Base-by-base conservation (phyloP, 2,113 vertebrate species). In the Rhinoderma darwinii region DNA sequence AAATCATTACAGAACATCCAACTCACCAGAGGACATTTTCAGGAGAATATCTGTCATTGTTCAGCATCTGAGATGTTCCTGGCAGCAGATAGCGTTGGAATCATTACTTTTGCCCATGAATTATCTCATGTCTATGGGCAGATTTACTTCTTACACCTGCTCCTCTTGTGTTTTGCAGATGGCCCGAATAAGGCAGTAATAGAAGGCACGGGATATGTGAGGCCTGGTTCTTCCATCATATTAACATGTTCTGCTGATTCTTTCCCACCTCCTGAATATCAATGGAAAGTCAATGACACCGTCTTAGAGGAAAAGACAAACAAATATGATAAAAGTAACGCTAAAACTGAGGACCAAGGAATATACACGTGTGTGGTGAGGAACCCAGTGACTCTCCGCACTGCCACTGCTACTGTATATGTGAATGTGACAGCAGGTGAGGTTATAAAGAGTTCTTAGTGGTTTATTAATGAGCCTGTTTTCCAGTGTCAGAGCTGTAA, bases 191-290 rank as follows among this genome's bases (percentile, higher is more conserved):
- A 83, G 4, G 39, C 50, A 39, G 47, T 9, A 12, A 50, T 83
- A 10, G 32, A 18, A 35, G 81, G 41, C 1, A 0, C 5, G 12
- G 1, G 9, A 70, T 1, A 6, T 11, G 51, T 81, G 32, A 41
- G 4, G 3, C 8, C 43, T 30, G 63, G 43, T 17, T 50, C 41
- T 32, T 17, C 44, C 27, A 35, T 72, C n/a, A 12, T 43, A 72
- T 83, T 83, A 83, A 6, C 47, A 50, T 83, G 81, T 50, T 47
- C n/a, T 51, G 81, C 81, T 37, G 63, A 50, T 50, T 83, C 81
- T 83, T 7, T 83, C 61, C 81, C 81, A 35, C 1, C 17, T 9
- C 6, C 81, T 6, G 35, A 43, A 35, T 83, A 50, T 30, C 39
- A 51, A 12, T 83, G 81, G 81, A 50, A 8, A 83, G 7, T 32